Conservation (phyloP, 1,140 invertebrate genomes). For the Vollenhovia emeryi region DNA sequence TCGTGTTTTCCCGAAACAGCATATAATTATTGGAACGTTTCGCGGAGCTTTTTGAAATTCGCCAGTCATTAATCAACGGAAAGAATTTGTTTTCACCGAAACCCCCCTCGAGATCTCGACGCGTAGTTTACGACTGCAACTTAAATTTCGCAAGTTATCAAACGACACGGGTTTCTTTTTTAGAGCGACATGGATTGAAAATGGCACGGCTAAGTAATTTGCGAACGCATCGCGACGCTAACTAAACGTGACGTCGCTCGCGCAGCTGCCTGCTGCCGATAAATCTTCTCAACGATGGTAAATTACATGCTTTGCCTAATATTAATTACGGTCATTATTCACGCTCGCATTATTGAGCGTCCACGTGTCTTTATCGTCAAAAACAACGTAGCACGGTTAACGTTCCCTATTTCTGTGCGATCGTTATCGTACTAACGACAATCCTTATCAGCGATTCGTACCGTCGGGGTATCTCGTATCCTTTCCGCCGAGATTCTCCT, state of each 20-base stretch:
- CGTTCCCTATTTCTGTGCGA: neutral
- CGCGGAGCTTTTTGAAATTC: neutral
- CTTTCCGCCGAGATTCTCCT: slow-evolving; percentile 1
- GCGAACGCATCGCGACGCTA: slow-evolving; percentile 48
- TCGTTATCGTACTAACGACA: slow-evolving; percentile 25
- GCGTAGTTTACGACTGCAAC: neutral
- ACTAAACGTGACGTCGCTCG: slow-evolving; percentile 51
- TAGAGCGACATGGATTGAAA: slow-evolving; percentile 38
- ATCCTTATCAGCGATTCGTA: slow-evolving; percentile 49
- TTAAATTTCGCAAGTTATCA: neutral
- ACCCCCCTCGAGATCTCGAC: neutral
- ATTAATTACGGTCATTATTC: slow-evolving; percentile 55
- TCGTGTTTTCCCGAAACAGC: neutral
- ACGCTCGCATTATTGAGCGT: slow-evolving; percentile 44
- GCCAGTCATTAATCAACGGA: neutral
- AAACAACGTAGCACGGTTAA: slow-evolving; percentile 25
- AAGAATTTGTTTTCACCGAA: neutral
- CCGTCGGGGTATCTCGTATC: slow-evolving; percentile 58
- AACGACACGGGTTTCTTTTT: neutral
- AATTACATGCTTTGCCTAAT: slow-evolving; percentile 57
- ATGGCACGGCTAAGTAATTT: slow-evolving; percentile 37
- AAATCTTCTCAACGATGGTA: slow-evolving; percentile 53
- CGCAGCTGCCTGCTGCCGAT: slow-evolving; percentile 52
- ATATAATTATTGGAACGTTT: slow-evolving; percentile 3
- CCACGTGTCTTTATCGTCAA: slow-evolving; percentile 42